These are phyloP conservation scores for Oceanites oceanicus DNA, from an alignment of 2,113 vertebrate species.

Conservation along the genomic window DNA sequence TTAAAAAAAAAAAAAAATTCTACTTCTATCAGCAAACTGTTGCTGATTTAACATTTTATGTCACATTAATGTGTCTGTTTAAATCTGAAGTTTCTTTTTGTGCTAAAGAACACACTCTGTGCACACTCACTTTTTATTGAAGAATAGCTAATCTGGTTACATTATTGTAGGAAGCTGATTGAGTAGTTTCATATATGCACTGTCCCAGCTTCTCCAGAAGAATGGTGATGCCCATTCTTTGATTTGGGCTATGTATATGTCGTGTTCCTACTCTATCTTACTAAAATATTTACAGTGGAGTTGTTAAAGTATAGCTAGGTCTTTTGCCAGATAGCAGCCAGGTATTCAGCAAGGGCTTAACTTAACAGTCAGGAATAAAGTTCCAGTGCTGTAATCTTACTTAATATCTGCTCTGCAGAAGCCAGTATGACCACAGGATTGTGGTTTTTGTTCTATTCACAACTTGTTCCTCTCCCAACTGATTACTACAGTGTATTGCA, in stretches of 20 bases:
- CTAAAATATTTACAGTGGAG: fast-evolving
- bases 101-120: fast-evolving
- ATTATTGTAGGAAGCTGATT: background rate
- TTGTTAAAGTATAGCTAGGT: fast-evolving
- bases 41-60: background rate
- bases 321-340: background rate
- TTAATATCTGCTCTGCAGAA: background rate
- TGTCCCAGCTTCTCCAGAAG: background rate
- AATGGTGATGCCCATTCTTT: background rate
- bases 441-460: background rate
- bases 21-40: background rate
- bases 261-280: background rate
- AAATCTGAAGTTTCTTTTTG: background rate
- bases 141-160: background rate
- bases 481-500: background rate
- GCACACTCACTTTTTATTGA: background rate
- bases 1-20: background rate
- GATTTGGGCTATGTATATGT: fast-evolving
- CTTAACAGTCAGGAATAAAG: background rate
- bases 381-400: background rate
- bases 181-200: background rate
- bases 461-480: background rate
- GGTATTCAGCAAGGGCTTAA: background rate
- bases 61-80: background rate
- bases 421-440: background rate